Evolutionary conservation across 2,797 vertebrate genomes (phyloP), one percentile per base, ranked within the genome.

Genomic region (Austrolebias charrua): DNA sequence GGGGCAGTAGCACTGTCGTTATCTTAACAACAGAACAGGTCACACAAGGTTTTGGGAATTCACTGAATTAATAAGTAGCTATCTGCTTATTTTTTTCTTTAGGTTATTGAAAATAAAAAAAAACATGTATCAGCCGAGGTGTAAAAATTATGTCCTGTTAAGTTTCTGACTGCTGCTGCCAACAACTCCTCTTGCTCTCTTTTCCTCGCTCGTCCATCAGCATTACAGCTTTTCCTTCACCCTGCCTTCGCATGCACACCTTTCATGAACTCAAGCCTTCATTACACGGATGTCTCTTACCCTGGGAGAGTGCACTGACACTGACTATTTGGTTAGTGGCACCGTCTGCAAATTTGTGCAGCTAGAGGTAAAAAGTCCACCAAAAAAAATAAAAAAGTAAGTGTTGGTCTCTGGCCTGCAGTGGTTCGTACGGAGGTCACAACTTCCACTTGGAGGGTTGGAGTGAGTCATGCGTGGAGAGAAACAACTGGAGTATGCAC

Each of bases 1-100:
- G 80, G 83, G 87, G 79, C 78, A 81, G 76, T 60, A 63, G 71
- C 60, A 55, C 60, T 63, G n/a, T 73, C 64, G 81, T 63, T 76
- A 82, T 73, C 72, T 73, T 55, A 79, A 79, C 82, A 81, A 78
- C 73, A 80, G 63, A 55, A 52, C 60, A 3, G 81, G 78, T 82
- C 75, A 66, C 14, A n/a, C 69, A 53, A 52, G 35, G 53, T 83
- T 78, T 82, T 57, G 29, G 56, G 73, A 60, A 59, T 60, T 71
- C 28, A 38, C 49, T 60, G 33, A 62, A 68, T 76, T 62, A 74
- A 78, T 66, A 63, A 42, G 60, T 51, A 46, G 35, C 59, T 73
- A 35, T 38, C 35, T 10, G 10, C 7, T 11, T 40, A 56, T 55
- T 76, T 82, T 45, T 79, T 85, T 46, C 79, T 57, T 47, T 15